Base-by-base conservation (phyloP, 2,113 vertebrate genomes). In the Melanocharis versteri region DNA sequence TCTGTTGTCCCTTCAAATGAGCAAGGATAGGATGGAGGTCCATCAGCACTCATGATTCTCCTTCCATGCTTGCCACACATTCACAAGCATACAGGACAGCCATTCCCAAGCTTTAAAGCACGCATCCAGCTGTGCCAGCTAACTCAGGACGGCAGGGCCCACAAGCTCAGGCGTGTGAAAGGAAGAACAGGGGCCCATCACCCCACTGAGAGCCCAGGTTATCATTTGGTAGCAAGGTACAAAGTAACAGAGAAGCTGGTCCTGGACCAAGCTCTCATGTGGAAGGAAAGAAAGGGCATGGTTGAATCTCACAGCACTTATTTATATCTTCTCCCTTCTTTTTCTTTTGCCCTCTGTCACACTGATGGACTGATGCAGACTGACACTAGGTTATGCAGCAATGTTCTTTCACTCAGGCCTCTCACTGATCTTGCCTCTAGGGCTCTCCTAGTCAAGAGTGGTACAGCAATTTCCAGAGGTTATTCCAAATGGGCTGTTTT, bases 401-500 rank as follows among this genome's bases (percentile, higher is more conserved):
- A 47, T 76, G 70, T 62, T 91, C 66, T 78, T 80, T 68, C 82
- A 58, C 62, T 93, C 79, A 65, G 44, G 50, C 61, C 39, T 57
- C 86, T 92, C 48, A 65, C 62, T 73, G 76, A 89, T 84, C 57
- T 39, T 57, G 57, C 65, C 86, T 94, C 72, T 72, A 85, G 77
- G 76, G 83, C 72, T 84, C 72, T 95, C 64, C 82, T 30, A n/a
- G 33, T 76, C 57, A 88, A 81, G 40, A 81, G 47, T 7, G 1
- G 87, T 48, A 80, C 50, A 71, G 81, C 76, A 56, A 37, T 94
- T 93, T 94, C 84, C 60, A 95, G 87, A 90, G 82, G 81, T 94
- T 94, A 94, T 84, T 87, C 71, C 82, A 92, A 89, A 76, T 42
- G 66, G 81, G 24, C 60, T 95, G 28, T 47, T 93, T 95, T 75